Percentiles rank a stretch among this genome's conserved stretches.
Evolutionary conservation across 1,140 invertebrate species (phyloP).

Genomic region (Babylonia areolata): DNA sequence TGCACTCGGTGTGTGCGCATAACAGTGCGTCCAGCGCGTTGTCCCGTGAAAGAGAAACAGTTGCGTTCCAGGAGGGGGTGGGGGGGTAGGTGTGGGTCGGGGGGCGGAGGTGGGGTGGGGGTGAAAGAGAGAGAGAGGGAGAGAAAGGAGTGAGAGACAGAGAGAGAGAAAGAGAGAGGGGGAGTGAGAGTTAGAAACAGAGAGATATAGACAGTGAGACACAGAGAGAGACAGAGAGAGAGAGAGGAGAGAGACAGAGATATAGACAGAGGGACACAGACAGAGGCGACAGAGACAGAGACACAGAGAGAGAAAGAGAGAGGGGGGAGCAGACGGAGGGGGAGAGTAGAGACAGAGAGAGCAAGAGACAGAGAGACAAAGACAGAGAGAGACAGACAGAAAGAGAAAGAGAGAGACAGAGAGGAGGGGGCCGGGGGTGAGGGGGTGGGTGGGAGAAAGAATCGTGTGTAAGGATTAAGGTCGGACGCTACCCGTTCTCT

Average conservation of each 20-base stretch:
- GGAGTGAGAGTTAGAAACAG: constrained; percentile 13
- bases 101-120: neutral
- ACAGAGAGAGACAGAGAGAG: neutral
- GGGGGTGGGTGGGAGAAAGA: too few relatives aligned
- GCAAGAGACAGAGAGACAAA: too few relatives aligned
- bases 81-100: neutral
- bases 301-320: neutral
- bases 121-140: neutral
- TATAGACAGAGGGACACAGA: neutral
- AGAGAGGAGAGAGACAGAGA: neutral
- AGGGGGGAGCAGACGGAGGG: too few relatives aligned
- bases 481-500: too few relatives aligned
- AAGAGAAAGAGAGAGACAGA: too few relatives aligned
- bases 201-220: neutral
- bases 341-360: too few relatives aligned
- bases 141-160: neutral
- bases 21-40: neutral
- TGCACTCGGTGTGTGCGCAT: neutral
- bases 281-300: neutral
- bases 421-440: too few relatives aligned
- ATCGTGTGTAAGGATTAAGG: too few relatives aligned
- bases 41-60: constrained; percentile 14
- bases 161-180: constrained; percentile 22
- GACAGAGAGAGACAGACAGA: too few relatives aligned
- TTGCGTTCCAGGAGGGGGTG: neutral